Evolutionary conservation across 2,888 invertebrate species (phyloP).

Genomic region (Litoditis marina): DNA sequence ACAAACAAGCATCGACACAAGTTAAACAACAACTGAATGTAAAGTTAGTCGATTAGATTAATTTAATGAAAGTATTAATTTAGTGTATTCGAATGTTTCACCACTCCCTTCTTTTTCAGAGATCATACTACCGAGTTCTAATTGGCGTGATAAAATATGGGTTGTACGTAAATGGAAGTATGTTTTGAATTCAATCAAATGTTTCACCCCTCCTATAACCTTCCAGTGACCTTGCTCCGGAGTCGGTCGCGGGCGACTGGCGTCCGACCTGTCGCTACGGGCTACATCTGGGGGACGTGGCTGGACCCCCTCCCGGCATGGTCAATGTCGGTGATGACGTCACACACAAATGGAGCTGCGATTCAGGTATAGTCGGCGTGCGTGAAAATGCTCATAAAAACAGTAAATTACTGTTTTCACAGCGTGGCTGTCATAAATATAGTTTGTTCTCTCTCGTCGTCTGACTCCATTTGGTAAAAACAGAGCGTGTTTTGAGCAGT

Average conservation of each 20-base stretch:
- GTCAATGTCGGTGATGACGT: slow-evolving; percentile 58
- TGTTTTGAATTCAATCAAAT: too few relatives aligned
- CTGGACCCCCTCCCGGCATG: slow-evolving; percentile 48
- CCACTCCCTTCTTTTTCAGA: neutral
- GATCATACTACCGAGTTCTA: too few relatives aligned
- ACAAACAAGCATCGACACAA: slow-evolving; percentile 34
- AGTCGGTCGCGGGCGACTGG: slow-evolving; percentile 15
- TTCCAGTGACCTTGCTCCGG: slow-evolving; percentile 29
- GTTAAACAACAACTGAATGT: slow-evolving; percentile 47
- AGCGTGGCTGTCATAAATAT: too few relatives aligned
- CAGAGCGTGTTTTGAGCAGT: too few relatives aligned
- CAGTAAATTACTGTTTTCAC: too few relatives aligned
- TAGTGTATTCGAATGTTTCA: too few relatives aligned
- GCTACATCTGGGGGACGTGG: slow-evolving; percentile 42
- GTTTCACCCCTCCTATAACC: neutral
- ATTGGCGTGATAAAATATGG: too few relatives aligned
- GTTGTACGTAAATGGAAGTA: too few relatives aligned
- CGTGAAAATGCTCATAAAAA: too few relatives aligned
- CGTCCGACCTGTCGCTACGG: slow-evolving; percentile 44
- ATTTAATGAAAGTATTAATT: neutral
- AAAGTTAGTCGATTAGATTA: slow-evolving; percentile 29
- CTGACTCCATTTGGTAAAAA: too few relatives aligned
- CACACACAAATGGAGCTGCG: slow-evolving; percentile 58
- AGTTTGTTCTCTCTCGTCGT: too few relatives aligned
- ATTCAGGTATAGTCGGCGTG: slow-evolving; percentile 33